Evolutionary conservation across 2,113 vertebrate genomes (phyloP).

Genomic region (Aegithalos caudatus): DNA sequence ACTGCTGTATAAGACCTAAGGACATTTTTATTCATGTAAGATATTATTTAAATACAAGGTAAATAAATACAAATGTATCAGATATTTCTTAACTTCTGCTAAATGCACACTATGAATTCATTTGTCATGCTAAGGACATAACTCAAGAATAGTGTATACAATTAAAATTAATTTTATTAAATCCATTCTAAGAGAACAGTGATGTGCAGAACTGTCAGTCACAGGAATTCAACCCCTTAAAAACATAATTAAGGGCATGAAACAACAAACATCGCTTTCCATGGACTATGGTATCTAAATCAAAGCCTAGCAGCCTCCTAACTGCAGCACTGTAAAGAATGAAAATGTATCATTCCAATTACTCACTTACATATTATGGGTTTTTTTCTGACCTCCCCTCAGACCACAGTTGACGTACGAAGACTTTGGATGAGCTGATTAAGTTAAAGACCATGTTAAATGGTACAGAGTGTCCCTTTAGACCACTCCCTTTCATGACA

Average conservation of each 20-base stretch:
- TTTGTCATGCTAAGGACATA: background rate
- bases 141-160: background rate
- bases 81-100: background rate
- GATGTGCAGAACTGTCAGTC: background rate
- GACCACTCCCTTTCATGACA: background rate
- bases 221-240: background rate
- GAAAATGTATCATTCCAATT: background rate
- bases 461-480: background rate
- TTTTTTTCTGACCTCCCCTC: background rate
- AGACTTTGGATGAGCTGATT: background rate
- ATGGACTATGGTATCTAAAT: background rate
- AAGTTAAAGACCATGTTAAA: background rate
- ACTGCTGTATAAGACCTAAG: background rate
- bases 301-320: background rate
- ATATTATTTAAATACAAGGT: background rate
- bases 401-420: fast-evolving
- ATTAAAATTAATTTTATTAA: background rate
- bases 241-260: background rate
- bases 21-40: background rate
- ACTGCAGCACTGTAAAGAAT: background rate
- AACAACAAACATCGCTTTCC: background rate
- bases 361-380: background rate
- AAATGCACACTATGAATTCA: background rate
- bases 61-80: background rate
- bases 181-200: background rate